phyloP scores from a whole-genome alignment of 2,113 vertebrate species.

The Coregonus clupeaformis region DNA sequence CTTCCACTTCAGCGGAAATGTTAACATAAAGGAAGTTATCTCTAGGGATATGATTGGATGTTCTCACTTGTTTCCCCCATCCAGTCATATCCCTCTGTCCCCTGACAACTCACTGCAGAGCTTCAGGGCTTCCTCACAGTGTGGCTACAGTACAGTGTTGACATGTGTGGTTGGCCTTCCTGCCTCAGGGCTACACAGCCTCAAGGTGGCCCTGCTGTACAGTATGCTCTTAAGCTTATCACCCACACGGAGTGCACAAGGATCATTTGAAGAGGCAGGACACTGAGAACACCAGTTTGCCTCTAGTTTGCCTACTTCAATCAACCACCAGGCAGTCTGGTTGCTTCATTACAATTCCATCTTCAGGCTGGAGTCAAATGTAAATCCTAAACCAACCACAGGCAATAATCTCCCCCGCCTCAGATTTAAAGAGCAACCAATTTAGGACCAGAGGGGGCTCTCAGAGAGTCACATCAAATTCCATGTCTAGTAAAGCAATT shows the following conservation, averaged over 20 bases:
- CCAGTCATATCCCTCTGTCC: too few relatives aligned
- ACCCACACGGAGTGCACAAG: not conserved
- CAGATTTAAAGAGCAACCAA: not conserved
- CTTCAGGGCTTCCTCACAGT: not conserved
- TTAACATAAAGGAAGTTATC: slow-evolving; percentile 7
- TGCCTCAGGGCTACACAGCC: not conserved
- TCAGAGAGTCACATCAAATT: slow-evolving; percentile 39
- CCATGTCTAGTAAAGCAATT: slow-evolving; percentile 42
- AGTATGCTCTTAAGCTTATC: not conserved
- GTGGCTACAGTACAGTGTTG: not conserved
- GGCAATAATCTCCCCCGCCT: not conserved
- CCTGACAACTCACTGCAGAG: not conserved
- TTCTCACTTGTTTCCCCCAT: too few relatives aligned
- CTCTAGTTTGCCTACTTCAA: not conserved
- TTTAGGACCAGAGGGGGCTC: not conserved
- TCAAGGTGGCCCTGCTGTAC: not conserved
- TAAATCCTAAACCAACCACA: not conserved
- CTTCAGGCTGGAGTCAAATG: not conserved
- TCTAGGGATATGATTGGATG: too few relatives aligned
- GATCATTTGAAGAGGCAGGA: not conserved
- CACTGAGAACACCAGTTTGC: not conserved
- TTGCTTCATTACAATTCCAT: not conserved
- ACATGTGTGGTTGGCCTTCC: not conserved
- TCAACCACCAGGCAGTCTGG: not conserved
- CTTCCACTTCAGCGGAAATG: slow-evolving; percentile 32